These are phyloP conservation scores for Sapayoa aenigma DNA, from an alignment of 2,113 vertebrate species.

Conservation along the genomic window DNA sequence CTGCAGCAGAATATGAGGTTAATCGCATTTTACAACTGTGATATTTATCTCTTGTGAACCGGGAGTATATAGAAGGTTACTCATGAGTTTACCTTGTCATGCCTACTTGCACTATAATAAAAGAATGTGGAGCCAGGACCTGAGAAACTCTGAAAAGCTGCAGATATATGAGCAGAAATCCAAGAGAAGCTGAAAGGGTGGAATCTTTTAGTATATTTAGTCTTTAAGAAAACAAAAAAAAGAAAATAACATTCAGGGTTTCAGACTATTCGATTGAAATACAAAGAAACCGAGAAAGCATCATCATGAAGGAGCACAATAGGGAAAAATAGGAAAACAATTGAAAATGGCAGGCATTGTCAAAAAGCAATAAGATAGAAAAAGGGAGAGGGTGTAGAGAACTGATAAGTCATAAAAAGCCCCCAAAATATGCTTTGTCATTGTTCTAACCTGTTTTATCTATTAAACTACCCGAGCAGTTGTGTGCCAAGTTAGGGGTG, in stretches of 20 bases:
- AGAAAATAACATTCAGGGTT: not conserved
- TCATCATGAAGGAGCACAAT: not conserved
- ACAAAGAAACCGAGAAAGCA: not conserved
- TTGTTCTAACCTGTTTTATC: no score
- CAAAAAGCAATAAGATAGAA: not conserved
- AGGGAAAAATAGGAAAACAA: not conserved
- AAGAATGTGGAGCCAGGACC: conserved; percentile 80
- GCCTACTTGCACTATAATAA: conserved; percentile 70
- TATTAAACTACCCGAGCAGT: no score
- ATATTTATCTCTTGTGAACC: conserved; percentile 76
- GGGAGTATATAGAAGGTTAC: conserved; percentile 77
- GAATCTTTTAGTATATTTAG: not conserved
- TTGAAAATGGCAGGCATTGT: not conserved
- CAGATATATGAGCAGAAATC: conserved; percentile 78
- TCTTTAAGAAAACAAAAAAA: not conserved
- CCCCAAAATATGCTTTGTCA: no score
- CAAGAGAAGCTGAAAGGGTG: conserved; percentile 65
- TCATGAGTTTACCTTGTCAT: conserved; percentile 75
- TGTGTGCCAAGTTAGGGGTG: no score
- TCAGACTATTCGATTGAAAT: not conserved
- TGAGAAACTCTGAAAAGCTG: conserved; percentile 73
- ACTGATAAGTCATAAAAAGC: no score
- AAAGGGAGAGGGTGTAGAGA: not conserved
- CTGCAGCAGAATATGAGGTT: conserved; percentile 69
- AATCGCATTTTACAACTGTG: conserved; percentile 82